A percentile compares a stretch with the other conserved stretches of the same genome.
Conservation (phyloP, 2,797 vertebrate genomes). For the Astyanax mexicanus region DNA sequence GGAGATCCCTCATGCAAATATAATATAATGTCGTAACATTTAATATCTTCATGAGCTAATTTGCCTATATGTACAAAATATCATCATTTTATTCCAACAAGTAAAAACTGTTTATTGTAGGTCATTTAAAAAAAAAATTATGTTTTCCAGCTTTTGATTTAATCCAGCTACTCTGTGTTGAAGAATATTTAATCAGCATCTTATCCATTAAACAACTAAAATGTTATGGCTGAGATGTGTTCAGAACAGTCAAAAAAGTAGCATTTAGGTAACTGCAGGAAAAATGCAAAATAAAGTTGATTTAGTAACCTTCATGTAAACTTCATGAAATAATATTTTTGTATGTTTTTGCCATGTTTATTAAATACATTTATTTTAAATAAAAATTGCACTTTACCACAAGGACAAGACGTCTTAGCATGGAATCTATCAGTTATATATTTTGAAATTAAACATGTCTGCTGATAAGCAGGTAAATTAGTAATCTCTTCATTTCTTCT, state of each 20-base stretch:
- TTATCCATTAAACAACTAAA: slow-evolving; percentile 8
- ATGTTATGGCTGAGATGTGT: not conserved
- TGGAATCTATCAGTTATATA: not conserved
- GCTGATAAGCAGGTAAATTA: not conserved
- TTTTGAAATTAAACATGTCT: not conserved
- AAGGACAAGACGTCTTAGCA: slow-evolving; percentile 5
- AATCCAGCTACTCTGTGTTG: not conserved
- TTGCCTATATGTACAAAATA: slow-evolving; percentile 6
- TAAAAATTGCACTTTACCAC: slow-evolving; percentile 20
- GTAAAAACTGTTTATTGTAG: not conserved
- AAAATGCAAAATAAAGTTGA: not conserved
- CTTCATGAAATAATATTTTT: too few relatives aligned
- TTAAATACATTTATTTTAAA: not conserved
- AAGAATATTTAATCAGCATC: not conserved
- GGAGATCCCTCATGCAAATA: not conserved
- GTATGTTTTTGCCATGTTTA: not conserved
- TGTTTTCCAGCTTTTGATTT: not conserved
- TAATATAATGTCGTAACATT: too few relatives aligned
- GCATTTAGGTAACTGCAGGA: not conserved
- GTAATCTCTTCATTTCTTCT: not conserved
- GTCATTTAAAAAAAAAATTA: not conserved
- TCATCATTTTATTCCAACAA: not conserved
- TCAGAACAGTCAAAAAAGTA: too few relatives aligned
- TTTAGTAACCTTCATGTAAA: not conserved
- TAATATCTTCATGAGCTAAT: not conserved